Conservation (phyloP, 2,113 vertebrate species). For the Corythoichthys intestinalis region DNA sequence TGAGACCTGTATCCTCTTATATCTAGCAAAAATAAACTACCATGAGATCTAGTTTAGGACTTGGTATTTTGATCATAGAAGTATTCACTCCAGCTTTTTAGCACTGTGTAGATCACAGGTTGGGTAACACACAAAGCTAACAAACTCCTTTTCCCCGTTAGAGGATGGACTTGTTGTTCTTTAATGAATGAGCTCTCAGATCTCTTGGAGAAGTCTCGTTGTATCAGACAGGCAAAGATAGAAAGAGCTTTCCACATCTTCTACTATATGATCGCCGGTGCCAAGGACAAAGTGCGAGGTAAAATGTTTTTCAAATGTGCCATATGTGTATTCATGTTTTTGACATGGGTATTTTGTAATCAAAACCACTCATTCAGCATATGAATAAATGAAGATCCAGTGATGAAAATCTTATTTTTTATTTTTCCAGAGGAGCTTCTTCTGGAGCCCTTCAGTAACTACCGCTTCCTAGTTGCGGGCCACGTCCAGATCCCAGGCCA, state of each 20-base stretch:
- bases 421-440: constrained; percentile 81
- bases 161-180: constrained; percentile 15
- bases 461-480: constrained; percentile 86
- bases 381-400: background rate
- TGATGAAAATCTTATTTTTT: background rate
- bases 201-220: constrained; percentile 94
- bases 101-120: background rate
- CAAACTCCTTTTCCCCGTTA: background rate
- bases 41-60: background rate
- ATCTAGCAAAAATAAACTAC: background rate
- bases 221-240: constrained; percentile 92
- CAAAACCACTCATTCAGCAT: background rate
- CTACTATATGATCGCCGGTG: constrained; percentile 91
- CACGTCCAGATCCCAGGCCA: constrained; percentile 84
- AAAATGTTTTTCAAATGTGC: constrained; percentile 11
- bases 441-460: constrained; percentile 84
- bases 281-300: constrained; percentile 66
- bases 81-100: background rate
- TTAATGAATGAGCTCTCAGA: constrained; percentile 71
- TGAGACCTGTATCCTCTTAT: constrained; percentile 93
- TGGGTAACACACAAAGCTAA: background rate
- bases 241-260: constrained; percentile 97
- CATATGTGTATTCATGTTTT: background rate
- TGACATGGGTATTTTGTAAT: background rate
- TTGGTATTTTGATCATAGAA: background rate